Conservation (phyloP, 2,797 vertebrate genomes). For the Melanotaenia nigrans region DNA sequence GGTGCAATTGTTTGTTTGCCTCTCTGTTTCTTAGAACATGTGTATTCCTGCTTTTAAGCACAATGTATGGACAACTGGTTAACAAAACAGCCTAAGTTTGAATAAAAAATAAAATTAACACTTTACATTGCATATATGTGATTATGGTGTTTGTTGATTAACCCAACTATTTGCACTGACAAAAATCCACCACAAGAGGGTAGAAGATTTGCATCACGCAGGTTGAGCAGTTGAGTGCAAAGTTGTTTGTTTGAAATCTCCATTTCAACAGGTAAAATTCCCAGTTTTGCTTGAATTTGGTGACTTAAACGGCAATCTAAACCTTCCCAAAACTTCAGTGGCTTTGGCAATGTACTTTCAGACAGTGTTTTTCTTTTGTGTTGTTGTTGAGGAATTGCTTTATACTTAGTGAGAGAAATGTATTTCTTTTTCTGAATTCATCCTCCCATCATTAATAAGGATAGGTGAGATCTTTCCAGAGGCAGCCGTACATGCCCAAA, state of each 20-base stretch:
- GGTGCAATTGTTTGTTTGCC: conserved; percentile 26
- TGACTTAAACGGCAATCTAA: not conserved
- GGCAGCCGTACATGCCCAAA: not conserved
- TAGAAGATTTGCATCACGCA: not conserved
- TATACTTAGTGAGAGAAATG: not conserved
- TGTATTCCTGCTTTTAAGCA: conserved; percentile 21
- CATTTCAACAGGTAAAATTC: not conserved
- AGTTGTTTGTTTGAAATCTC: not conserved
- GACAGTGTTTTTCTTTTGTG: not conserved
- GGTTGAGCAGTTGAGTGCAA: not conserved
- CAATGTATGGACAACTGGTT: conserved; percentile 10
- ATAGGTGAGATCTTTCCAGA: not conserved
- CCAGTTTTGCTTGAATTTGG: not conserved
- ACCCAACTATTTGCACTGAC: conserved; percentile 15
- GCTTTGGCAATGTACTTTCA: not conserved
- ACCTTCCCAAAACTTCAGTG: not conserved
- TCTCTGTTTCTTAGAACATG: conserved; percentile 10
- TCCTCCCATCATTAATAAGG: not conserved
- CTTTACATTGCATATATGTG: not conserved
- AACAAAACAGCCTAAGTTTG: conserved; percentile 11
- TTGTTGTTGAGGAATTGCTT: not conserved
- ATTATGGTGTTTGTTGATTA: not conserved
- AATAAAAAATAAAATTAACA: conserved; percentile 26
- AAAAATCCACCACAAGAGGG: conserved; percentile 31
- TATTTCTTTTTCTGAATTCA: not conserved